Conservation (phyloP, 2,113 vertebrate genomes). For the Sapayoa aenigma region DNA sequence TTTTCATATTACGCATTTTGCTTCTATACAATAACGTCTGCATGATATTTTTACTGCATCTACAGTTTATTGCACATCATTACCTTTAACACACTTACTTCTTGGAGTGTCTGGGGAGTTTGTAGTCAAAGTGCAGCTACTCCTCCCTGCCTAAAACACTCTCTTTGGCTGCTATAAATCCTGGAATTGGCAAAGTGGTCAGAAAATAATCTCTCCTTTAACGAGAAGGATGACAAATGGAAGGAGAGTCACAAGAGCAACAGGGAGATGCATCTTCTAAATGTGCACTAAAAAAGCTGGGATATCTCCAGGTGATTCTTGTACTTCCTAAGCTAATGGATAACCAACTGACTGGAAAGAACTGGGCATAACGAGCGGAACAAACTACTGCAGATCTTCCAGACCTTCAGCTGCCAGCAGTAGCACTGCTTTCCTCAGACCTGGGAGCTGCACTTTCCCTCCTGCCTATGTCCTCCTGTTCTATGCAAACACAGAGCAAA, state of each 20-base stretch:
- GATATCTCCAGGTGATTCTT: conserved; percentile 20
- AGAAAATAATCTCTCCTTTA: neutral
- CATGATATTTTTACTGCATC: neutral
- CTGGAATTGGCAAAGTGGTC: neutral
- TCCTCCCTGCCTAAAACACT: neutral
- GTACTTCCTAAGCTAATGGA: conserved; percentile 35
- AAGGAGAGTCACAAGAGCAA: neutral
- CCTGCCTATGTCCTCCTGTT: neutral
- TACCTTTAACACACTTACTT: neutral
- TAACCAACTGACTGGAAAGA: conserved; percentile 43
- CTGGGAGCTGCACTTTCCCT: neutral
- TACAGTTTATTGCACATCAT: neutral
- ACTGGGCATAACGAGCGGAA: conserved; percentile 15
- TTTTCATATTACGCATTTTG: neutral
- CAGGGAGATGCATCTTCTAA: neutral
- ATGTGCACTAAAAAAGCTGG: neutral
- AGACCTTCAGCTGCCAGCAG: neutral
- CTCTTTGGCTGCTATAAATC: neutral
- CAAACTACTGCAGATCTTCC: neutral
- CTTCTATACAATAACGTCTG: neutral
- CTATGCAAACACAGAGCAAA: neutral
- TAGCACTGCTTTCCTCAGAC: neutral
- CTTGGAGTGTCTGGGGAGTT: neutral
- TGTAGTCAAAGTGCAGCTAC: neutral
- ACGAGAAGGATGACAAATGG: neutral